Percentiles rank a stretch among this genome's conserved stretches.
Evolutionary conservation across 2,888 invertebrate genomes (phyloP).

Genomic region (Abrostola triplasia): DNA sequence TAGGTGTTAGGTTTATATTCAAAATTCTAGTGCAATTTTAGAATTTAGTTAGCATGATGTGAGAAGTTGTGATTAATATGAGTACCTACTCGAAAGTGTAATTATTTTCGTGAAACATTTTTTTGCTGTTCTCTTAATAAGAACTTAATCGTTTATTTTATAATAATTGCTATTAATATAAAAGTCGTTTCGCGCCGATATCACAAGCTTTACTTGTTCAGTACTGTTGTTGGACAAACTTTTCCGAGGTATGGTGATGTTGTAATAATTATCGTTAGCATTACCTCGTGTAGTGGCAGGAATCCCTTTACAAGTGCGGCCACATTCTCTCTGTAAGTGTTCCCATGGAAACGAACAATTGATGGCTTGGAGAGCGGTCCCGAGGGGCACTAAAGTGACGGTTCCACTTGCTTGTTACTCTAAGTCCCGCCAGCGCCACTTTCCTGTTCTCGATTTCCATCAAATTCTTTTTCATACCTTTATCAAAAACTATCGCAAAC

Average conservation of each 20-base stretch:
- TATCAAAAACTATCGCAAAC: slow-evolving; percentile 17
- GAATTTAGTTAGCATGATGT: too few species aligned
- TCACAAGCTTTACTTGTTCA: too few species aligned
- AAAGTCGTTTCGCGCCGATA: too few species aligned
- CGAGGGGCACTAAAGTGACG: slow-evolving; percentile 33
- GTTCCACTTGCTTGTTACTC: slow-evolving; percentile 33
- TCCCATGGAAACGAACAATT: slow-evolving; percentile 27
- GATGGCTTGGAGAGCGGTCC: slow-evolving; percentile 46
- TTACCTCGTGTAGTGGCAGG: neutral
- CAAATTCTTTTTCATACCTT: slow-evolving; percentile 20
- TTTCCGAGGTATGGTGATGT: neutral
- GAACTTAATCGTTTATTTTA: too few species aligned
- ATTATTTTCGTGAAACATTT: too few species aligned
- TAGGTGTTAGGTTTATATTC: too few species aligned
- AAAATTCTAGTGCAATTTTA: too few species aligned
- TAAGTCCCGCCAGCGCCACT: slow-evolving; percentile 25
- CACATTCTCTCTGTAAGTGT: slow-evolving; percentile 7
- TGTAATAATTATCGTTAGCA: neutral
- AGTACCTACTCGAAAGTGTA: too few species aligned
- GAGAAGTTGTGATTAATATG: too few species aligned
- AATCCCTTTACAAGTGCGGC: slow-evolving; percentile 15
- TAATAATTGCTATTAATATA: too few species aligned
- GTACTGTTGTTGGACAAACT: neutral
- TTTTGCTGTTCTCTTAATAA: too few species aligned
- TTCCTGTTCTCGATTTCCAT: slow-evolving; percentile 11